Base-by-base conservation (phyloP, 2,113 vertebrate genomes). In the Hypomesus transpacificus region DNA sequence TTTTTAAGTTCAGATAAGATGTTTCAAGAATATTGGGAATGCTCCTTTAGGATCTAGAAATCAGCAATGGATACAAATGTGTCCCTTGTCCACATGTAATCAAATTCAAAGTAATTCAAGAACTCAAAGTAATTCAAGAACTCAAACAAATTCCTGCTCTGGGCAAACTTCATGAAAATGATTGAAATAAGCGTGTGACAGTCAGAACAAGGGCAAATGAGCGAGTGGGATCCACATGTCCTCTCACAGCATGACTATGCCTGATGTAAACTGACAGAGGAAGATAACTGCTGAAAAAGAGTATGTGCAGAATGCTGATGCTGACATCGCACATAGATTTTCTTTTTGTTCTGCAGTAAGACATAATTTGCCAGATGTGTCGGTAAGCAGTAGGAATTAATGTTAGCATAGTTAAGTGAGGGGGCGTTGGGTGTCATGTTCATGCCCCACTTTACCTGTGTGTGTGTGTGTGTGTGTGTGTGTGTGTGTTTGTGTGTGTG, bases 391-490 rank as follows among this genome's bases (percentile, higher is more conserved):
- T 14, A 61, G 14, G 22, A 61, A 26, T 5, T 13, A 34, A 46
- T 46, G 39, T 46, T 46, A 46, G 7, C 39, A 13, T 11, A 46
- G 9, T 46, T 46, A 11, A 46, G 39, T 46, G 39, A 46, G 9
- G 39, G 39, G 39, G 39, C 39, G n/a, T 46, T 46, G 9, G 9
- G 9, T 46, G 39, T 13, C 39, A 5, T 11, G 39, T 46, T 46
- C 1, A 46, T 46, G 13, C 39, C 2, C 39, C 39, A 46, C 39
- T 46, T 46, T 46, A 46, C 4, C 9, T 21, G 16, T 21, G 18
- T 56, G 24, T 54, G 50, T 64, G 51, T 65, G 20, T 69, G 18
- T 65, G 31, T 61, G 22, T 60, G 5, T 39, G 66, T 58, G 68
- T 62, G n/a, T n/a, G n/a, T n/a, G n/a, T n/a, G n/a, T n/a, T 20